Base-by-base conservation (phyloP, 2,888 invertebrate species). In the Lycophotia porphyrea region DNA sequence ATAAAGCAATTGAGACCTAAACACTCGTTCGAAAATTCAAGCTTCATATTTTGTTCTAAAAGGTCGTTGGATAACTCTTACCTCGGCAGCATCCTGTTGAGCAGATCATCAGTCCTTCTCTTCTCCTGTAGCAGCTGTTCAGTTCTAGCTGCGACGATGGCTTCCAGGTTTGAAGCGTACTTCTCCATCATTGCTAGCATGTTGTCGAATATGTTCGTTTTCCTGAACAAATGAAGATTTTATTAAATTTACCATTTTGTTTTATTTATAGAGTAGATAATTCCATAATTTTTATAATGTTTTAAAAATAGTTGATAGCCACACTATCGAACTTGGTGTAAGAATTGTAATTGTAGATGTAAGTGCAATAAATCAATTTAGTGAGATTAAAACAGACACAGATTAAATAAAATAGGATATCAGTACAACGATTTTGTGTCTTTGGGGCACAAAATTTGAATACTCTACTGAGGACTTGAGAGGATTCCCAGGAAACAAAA, bases 121-220 rank as follows among this genome's bases (percentile, higher is more conserved):
- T 99, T 98, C 93, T 99, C 99, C 91, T 98, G 98, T 65, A 97
- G 96, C 74, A 99, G 95, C 88, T 98, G 97, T 87, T 98, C 98
- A 0, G 98, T 98, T 78, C 98, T 96, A 89, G 98, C 98, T 81
- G 98, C 98, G 0, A 99, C 98, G 61, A 98, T 94, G 0, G 98
- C 97, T 91, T 99, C 99, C 80, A 99, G 93, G 93, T 98, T 98
- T 61, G 98, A 98, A 1, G 98, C 98, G 91, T 99, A 98, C 91
- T 98, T 98, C 93, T 99, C 98, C 98, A 99, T 98, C 92, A 98
- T 98, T 0, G 98, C 97, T 81, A 99, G 94, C 98, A 99, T 98
- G 90, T 98, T 98, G 94, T 98, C 98, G 90, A 98, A 98, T 84
- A 98, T 98, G 88, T 98, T 98, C 5, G 98, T 97, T 93, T 98